These are phyloP conservation scores for Euleptes europaea DNA, from an alignment of 2,113 vertebrate species.

Conservation along the genomic window DNA sequence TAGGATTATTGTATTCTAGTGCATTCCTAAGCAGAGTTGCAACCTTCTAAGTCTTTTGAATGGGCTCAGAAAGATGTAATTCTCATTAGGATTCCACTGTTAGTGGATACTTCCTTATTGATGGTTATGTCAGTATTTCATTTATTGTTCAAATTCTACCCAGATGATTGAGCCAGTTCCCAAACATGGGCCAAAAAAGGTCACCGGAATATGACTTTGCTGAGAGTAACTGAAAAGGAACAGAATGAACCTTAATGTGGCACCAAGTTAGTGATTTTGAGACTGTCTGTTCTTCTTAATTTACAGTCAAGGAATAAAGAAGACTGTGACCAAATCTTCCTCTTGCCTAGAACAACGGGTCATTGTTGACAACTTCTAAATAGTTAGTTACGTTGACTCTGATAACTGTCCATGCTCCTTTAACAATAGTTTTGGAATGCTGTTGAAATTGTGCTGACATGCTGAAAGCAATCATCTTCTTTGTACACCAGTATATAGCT, in stretches of 20 bases:
- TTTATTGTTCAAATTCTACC: conserved; percentile 14
- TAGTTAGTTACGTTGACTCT: conserved; percentile 29
- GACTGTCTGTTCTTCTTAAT: conserved; percentile 15
- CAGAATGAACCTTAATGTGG: conserved; percentile 34
- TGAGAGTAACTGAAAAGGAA: conserved; percentile 37
- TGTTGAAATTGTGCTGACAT: conserved; percentile 14
- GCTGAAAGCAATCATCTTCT: conserved; percentile 31
- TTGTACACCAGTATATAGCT: conserved; percentile 26
- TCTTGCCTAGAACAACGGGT: conserved; percentile 17
- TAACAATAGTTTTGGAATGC: conserved; percentile 18
- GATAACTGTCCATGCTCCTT: conserved; percentile 39
- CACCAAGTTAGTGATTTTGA: conserved; percentile 45
- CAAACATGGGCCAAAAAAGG: conserved; percentile 5
- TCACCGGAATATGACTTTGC: conserved; percentile 48
- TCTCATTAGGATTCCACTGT: no score
- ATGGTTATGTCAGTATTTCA: background rate
- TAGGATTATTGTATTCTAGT: no score
- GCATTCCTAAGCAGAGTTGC: no score
- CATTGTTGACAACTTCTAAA: conserved; percentile 17
- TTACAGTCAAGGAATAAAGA: conserved; percentile 46
- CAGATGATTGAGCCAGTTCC: background rate
- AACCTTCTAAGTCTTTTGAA: no score
- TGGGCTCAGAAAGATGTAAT: no score
- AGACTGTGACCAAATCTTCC: conserved; percentile 34
- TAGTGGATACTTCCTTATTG: background rate